Conservation (phyloP, 2,113 vertebrate species). For the Fukomys damarensis region DNA sequence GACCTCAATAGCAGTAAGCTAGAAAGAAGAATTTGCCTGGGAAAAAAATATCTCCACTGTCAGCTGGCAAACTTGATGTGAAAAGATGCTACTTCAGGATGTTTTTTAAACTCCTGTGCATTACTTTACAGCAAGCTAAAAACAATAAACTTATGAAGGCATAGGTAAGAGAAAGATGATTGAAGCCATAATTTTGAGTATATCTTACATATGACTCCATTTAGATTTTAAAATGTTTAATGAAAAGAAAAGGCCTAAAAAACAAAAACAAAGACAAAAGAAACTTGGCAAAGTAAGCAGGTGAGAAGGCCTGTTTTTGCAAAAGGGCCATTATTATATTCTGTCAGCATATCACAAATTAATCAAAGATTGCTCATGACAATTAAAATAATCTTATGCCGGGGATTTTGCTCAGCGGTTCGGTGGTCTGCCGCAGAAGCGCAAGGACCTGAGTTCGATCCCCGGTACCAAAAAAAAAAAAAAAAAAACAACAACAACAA, state of each 20-base stretch:
- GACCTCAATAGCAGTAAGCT: not conserved
- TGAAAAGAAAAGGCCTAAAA: not conserved
- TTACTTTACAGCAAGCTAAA: conserved; percentile 7
- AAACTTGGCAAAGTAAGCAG: conserved; percentile 37
- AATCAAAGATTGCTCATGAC: not conserved
- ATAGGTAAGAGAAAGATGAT: not conserved
- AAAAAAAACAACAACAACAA: no score
- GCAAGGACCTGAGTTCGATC: no score
- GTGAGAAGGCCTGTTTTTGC: not conserved
- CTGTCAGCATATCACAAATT: conserved; percentile 1
- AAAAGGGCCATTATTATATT: not conserved
- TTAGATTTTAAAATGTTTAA: conserved; percentile 32
- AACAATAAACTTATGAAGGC: conserved; percentile 30
- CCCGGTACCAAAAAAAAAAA: no score
- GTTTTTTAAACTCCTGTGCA: not conserved
- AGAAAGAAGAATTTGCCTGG: not conserved
- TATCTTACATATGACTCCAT: conserved; percentile 3
- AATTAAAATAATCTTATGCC: conserved; percentile 68
- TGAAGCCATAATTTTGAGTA: conserved; percentile 45
- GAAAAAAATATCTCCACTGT: not conserved
- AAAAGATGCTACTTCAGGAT: conserved; percentile 34
- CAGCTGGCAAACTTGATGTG: conserved; percentile 24
- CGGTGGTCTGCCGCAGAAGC: no score
- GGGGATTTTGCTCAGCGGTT: no score
- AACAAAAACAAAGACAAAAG: conserved; percentile 5